Conservation (phyloP, 53 echinoderm and acorn worm species). For the Echinometra lucunter region DNA sequence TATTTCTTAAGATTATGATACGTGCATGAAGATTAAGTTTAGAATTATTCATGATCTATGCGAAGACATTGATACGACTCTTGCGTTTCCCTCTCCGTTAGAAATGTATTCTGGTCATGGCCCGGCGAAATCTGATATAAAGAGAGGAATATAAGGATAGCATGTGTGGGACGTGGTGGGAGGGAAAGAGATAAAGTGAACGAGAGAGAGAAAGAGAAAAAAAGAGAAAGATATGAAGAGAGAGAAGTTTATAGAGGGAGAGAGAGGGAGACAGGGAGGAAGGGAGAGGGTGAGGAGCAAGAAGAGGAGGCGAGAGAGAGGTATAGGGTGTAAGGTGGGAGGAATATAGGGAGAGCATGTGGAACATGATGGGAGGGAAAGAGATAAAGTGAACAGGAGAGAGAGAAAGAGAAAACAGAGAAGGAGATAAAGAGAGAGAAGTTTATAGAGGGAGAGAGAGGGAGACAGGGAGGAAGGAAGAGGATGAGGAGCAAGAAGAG, state of each 20-base stretch:
- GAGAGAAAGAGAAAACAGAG: neutral
- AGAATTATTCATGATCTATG: neutral
- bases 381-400: neutral
- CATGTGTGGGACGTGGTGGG: too few species aligned
- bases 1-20: too few species aligned
- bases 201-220: neutral
- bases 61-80: neutral
- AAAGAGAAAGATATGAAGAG: neutral
- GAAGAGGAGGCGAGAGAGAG: neutral
- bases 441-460: neutral
- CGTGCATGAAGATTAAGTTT: too few species aligned
- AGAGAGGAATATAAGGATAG: too few species aligned
- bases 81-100: neutral
- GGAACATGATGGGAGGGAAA: neutral
- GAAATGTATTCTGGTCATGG: constrained; percentile 23
- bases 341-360: too few species aligned
- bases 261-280: neutral
- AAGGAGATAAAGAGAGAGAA: too few species aligned
- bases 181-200: neutral
- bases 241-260: neutral
- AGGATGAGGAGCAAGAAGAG: neutral
- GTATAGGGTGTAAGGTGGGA: too few species aligned
- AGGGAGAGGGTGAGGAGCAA: neutral
- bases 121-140: neutral
- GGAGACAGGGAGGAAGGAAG: too few species aligned